Evolutionary conservation across 2,113 vertebrate genomes (phyloP), one percentile per base, ranked within the genome.

Genomic region (Corythornis cristatus): DNA sequence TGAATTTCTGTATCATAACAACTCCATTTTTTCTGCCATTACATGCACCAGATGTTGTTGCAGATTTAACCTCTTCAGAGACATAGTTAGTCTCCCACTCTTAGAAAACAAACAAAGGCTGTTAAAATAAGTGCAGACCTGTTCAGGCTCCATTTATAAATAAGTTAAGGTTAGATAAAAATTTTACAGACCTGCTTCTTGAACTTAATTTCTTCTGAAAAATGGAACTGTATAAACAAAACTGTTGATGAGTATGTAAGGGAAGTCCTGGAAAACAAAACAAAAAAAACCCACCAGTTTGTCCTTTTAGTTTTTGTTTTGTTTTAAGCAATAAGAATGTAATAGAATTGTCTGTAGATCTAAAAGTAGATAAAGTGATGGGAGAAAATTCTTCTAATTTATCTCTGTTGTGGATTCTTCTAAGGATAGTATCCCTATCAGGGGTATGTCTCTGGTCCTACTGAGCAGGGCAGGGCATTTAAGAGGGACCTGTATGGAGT

Each of bases 401-500:
- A 71, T 4, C 10, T 19, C 3, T 74, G 2, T 23, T 60, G 28
- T 22, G 28, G 9, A 5, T 12, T 43, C 33, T 85, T 71, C 42
- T 71, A 62, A 79, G 9, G 3, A 22, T 56, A 56, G 65, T 66
- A 62, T 21, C 15, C 5, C 80, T 40, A 40, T 19, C 5, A 5
- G 51, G 8, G 64, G 35, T 77, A 74, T 40, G 14, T 71, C 22
- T 84, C 2, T 57, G 37, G 8, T 57, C 11, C 17, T 50, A 22
- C 9, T 56, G 45, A 61, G 16, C 4, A 37, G 20, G 11, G 6
- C 16, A 8, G 17, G 12, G 15, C 14, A 65, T 86, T 93, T 89
- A n/a, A 76, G 14, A 23, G 10, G 7, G 2, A 68, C 4, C 1
- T 2, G 0, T 31, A 2, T 43, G 26, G 11, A 66, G 6, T 25